Evolutionary conservation across 2,113 vertebrate species (phyloP).

Genomic region (Rhabdomys dilectus): DNA sequence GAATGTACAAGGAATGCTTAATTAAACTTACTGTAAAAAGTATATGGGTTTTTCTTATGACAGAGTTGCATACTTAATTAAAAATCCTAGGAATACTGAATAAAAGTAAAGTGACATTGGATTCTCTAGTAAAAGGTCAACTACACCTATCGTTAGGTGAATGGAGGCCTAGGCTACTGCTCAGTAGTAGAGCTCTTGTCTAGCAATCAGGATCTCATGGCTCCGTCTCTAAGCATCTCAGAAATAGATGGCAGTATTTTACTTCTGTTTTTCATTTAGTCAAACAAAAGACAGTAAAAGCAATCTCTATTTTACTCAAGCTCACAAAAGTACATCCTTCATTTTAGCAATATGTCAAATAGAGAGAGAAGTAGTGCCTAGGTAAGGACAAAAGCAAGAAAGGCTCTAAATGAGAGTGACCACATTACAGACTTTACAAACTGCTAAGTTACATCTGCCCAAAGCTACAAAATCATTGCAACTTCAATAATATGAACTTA

Average conservation of each 20-base stretch:
- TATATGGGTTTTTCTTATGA: slow-evolving; percentile 78
- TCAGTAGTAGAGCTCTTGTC: neutral
- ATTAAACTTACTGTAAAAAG: slow-evolving; percentile 93
- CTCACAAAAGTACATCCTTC: neutral
- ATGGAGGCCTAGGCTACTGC: neutral
- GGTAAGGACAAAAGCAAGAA: neutral
- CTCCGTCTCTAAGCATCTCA: neutral
- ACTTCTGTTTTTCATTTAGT: slow-evolving; percentile 27
- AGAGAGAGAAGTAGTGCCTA: neutral
- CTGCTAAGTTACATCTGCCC: neutral
- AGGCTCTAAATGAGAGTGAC: too few relatives aligned
- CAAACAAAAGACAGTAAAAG: slow-evolving; percentile 17
- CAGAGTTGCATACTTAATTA: slow-evolving; percentile 84
- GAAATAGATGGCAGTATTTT: neutral
- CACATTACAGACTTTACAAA: neutral
- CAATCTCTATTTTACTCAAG: neutral
- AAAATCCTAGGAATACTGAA: slow-evolving; percentile 69
- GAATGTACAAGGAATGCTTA: slow-evolving; percentile 91
- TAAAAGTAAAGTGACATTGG: slow-evolving; percentile 74
- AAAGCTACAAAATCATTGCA: neutral
- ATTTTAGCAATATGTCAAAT: slow-evolving; percentile 39
- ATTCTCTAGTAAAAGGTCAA: slow-evolving; percentile 72
- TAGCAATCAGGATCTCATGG: neutral
- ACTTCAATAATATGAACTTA: neutral
- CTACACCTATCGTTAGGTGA: slow-evolving; percentile 22